Evolutionary conservation across 2,888 invertebrate species (phyloP).

Genomic region (Aspidapion aeneum): DNA sequence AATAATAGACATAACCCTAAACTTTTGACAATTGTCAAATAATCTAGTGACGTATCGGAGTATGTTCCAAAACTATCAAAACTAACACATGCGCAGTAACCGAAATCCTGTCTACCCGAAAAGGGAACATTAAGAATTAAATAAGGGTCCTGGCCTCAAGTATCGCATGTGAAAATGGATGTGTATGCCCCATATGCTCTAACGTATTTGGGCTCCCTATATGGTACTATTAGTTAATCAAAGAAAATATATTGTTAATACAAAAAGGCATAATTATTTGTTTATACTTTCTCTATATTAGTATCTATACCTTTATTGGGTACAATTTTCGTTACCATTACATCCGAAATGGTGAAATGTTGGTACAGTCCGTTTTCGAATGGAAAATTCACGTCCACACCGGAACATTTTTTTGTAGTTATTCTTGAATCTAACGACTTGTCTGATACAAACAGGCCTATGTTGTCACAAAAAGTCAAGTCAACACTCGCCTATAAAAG

Average conservation of each 20-base stretch:
- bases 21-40: too few species aligned
- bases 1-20: too few species aligned
- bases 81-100: too few species aligned
- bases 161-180: constrained; percentile 70
- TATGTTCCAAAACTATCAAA: too few species aligned
- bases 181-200: constrained; percentile 92
- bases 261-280: background rate
- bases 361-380: constrained; percentile 21
- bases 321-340: constrained; percentile 13
- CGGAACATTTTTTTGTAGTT: constrained; percentile 13
- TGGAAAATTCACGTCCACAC: constrained; percentile 15
- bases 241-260: background rate
- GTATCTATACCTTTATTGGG: constrained; percentile 19
- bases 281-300: background rate
- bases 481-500: too few species aligned
- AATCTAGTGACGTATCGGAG: too few species aligned
- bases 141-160: too few species aligned
- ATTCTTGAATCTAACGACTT: constrained; percentile 17
- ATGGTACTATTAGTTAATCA: constrained; percentile 27
- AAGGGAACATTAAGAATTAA: too few species aligned
- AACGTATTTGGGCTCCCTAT: constrained; percentile 62
- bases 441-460: constrained; percentile 19
- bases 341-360: constrained; percentile 14
- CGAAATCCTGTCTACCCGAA: too few species aligned
- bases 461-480: constrained; percentile 16